Base-by-base conservation (phyloP, 2,797 vertebrate species). In the Fundulus diaphanus region DNA sequence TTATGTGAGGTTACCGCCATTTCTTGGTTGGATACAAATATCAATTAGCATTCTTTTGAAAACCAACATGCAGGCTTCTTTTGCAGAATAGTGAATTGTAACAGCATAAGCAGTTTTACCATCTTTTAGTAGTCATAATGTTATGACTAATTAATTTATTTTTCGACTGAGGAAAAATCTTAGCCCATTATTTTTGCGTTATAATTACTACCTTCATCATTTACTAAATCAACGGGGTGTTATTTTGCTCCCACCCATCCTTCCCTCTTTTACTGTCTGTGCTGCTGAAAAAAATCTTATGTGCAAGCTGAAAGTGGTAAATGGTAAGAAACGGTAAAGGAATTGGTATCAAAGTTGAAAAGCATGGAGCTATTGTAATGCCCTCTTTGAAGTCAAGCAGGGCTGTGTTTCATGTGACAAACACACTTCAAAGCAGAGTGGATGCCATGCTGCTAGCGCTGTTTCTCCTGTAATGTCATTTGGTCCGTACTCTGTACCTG, bases 361-460 rank as follows among this genome's bases (percentile, higher is more conserved):
- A 74, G 82, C 73, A 66, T 79, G 71, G 77, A 86, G 83, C 87
- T 85, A 85, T 89, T 89, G 85, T 92, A 89, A 87, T 90, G 82
- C 40, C 70, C 82, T 80, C 85, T 93, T 93, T 94, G 93, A 94
- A 92, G 92, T 94, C 74, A 69, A 88, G 84, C 84, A 66, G 37
- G 70, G 77, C 79, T 90, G 85, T 88, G 89, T 93, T 93, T 91
- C 81, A 87, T 89, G 86, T 86, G 89, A 86, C 89, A 91, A 92
- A 92, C 88, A 84, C 83, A 92, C 92, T 93, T 94, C 92, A 94
- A 93, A 94, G 92, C 82, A 7, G 67, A 83, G 86, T 85, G 85
- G 84, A 82, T 87, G 87, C 74, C 72, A 83, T 46, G 80, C 89
- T 86, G 83, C 88, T 66, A 56, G 77, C 37, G 74, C 80, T 87